A percentile compares a stretch with the other conserved stretches of the same genome.
phyloP scores from a whole-genome alignment of 2,888 invertebrate species.

The Willowsia nigromaculata region DNA sequence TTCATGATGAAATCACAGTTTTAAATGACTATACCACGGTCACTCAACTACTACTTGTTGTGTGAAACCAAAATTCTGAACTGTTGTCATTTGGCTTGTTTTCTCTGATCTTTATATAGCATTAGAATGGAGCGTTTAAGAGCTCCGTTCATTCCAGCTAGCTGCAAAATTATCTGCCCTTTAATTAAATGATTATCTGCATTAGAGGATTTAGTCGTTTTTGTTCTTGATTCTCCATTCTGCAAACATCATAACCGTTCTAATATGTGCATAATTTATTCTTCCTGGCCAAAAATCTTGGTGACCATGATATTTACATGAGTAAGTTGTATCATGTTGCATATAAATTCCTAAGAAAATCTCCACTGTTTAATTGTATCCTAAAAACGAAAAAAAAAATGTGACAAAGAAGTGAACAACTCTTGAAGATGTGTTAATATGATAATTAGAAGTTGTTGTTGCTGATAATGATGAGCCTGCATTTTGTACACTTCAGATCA shows the following conservation, averaged over 20 bases:
- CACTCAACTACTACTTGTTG: background rate
- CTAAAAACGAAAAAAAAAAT: background rate
- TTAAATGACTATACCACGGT: background rate
- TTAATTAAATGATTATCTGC: background rate
- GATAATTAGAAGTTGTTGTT: too few relatives aligned
- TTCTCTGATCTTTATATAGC: conserved; percentile 40
- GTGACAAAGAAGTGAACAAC: background rate
- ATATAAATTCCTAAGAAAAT: background rate
- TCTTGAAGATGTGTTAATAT: background rate
- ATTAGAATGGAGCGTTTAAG: background rate
- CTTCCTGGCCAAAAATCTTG: conserved; percentile 48
- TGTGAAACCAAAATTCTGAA: background rate
- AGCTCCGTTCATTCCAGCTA: background rate
- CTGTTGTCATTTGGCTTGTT: background rate
- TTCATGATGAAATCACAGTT: conserved; percentile 12
- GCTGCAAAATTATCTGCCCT: background rate
- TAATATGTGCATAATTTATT: conserved; percentile 19
- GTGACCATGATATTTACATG: conserved; percentile 61
- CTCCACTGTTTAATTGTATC: background rate
- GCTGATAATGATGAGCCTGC: too few relatives aligned
- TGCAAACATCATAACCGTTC: background rate
- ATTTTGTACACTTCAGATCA: too few relatives aligned
- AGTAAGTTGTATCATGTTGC: background rate
- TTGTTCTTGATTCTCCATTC: background rate
- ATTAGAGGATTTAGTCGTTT: background rate